A percentile compares a stretch with the other conserved stretches of the same genome.
phyloP scores from a whole-genome alignment of 2,797 vertebrate genomes.

The Glyptemys insculpta region DNA sequence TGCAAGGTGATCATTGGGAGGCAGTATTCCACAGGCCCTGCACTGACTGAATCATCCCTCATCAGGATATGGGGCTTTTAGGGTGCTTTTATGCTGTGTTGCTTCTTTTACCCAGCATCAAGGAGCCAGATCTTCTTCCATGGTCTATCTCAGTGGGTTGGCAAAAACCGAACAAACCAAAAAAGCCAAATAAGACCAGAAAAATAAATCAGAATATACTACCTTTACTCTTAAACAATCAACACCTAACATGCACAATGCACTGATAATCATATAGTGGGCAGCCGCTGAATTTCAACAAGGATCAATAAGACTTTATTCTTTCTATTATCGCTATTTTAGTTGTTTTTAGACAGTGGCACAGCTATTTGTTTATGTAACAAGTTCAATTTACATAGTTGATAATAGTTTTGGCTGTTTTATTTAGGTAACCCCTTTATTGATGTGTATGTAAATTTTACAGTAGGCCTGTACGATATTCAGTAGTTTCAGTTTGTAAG shows the following conservation, averaged over 20 bases:
- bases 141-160: background rate
- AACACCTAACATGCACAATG: background rate
- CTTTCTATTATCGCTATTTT: background rate
- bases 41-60: background rate
- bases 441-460: accelerated
- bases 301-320: background rate
- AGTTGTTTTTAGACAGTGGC: background rate
- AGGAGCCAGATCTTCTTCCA: background rate
- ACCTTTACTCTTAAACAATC: background rate
- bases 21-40: background rate
- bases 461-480: accelerated
- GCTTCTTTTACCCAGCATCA: accelerated
- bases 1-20: accelerated
- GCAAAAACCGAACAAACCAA: accelerated
- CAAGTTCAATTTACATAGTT: background rate
- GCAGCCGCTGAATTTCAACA: background rate
- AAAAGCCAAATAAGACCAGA: background rate
- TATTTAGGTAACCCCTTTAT: accelerated
- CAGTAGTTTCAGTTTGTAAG: background rate
- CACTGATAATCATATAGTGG: background rate
- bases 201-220: background rate
- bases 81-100: accelerated
- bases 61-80: accelerated
- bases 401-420: background rate
- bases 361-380: background rate